Conservation (phyloP, 2,113 vertebrate species). For the Chiloscyllium plagiosum region DNA sequence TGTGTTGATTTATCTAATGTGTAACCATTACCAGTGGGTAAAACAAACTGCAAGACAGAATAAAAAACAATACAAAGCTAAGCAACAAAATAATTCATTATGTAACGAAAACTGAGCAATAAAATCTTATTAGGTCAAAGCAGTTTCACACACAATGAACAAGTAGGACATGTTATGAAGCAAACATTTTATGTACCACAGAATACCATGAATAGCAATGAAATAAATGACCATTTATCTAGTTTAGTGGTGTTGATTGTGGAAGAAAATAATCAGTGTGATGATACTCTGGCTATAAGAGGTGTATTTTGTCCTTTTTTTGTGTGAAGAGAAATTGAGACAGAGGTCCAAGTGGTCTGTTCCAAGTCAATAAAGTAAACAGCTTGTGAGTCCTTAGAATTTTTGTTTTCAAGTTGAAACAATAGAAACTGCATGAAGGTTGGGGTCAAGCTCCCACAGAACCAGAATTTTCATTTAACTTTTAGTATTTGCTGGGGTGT, state of each 20-base stretch:
- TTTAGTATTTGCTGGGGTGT: no score
- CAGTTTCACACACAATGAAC: neutral
- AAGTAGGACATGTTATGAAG: neutral
- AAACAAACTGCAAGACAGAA: neutral
- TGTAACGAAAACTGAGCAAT: neutral
- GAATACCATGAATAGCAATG: neutral
- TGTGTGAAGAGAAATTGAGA: no score
- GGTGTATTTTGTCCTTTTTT: no score
- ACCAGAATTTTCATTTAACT: no score
- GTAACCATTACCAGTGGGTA: neutral
- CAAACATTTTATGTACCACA: neutral
- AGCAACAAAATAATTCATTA: neutral
- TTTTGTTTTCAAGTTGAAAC: no score
- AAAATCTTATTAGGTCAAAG: neutral
- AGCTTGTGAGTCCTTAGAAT: no score
- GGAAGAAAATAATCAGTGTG: neutral
- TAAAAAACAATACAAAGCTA: neutral
- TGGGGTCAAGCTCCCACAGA: no score
- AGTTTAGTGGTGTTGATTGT: neutral
- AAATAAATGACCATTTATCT: neutral
- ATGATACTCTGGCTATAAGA: no score
- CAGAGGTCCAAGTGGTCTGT: no score
- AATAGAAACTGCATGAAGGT: no score
- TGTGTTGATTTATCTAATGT: neutral
- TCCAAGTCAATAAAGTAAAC: no score